Percentiles rank a stretch among this genome's conserved stretches.
Evolutionary conservation across 23 tunicate genomes (phyloP).

Genomic region (Trididemnum clinides): DNA sequence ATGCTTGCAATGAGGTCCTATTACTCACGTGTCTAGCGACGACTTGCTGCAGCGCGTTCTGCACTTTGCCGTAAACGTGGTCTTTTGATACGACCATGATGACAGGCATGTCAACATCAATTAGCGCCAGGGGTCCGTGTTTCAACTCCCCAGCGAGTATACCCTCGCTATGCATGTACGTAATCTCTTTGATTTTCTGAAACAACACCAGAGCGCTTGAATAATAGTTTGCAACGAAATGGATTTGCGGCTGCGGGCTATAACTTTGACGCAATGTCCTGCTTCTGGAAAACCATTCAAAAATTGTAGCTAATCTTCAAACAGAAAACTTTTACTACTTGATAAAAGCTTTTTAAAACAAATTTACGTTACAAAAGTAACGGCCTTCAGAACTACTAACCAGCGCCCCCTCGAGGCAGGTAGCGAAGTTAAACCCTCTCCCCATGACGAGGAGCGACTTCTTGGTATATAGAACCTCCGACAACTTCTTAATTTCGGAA

Average conservation of each 20-base stretch:
- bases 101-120: slow-evolving; percentile 94
- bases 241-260: too few species aligned
- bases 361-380: too few species aligned
- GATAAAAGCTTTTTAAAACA: too few species aligned
- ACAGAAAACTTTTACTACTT: too few species aligned
- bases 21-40: slow-evolving; percentile 97
- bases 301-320: too few species aligned
- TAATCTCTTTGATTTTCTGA: slow-evolving; percentile 99
- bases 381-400: slow-evolving; percentile 44
- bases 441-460: slow-evolving; percentile 98
- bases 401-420: slow-evolving; percentile 98
- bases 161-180: slow-evolving; percentile 99
- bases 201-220: too few species aligned
- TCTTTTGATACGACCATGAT: slow-evolving; percentile 91
- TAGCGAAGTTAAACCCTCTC: slow-evolving; percentile 95
- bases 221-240: too few species aligned
- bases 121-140: slow-evolving; percentile 98
- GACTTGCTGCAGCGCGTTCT: slow-evolving; percentile 99
- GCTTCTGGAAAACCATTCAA: too few species aligned
- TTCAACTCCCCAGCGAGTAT: slow-evolving; percentile 97
- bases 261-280: too few species aligned
- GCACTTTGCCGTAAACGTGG: slow-evolving; percentile 89
- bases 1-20: too few species aligned
- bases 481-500: slow-evolving; percentile 66
- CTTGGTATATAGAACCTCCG: slow-evolving; percentile 64